These are phyloP conservation scores for Bombylius major DNA, from an alignment of 2,888 invertebrate genomes.

Conservation along the genomic window DNA sequence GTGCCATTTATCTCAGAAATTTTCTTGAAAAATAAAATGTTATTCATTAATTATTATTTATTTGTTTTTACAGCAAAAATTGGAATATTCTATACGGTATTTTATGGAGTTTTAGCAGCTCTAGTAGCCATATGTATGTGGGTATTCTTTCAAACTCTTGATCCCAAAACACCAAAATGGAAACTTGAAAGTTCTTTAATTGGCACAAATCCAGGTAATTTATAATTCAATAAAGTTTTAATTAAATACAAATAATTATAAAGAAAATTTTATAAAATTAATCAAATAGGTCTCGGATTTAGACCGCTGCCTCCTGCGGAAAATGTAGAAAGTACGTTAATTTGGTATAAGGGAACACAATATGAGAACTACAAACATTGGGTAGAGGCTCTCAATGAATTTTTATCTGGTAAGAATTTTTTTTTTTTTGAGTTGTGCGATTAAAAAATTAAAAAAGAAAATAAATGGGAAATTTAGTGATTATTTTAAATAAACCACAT, in stretches of 20 bases:
- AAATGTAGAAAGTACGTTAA: slow-evolving; percentile 87
- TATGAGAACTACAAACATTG: slow-evolving; percentile 64
- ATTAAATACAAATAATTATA: background rate
- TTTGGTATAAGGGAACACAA: slow-evolving; percentile 83
- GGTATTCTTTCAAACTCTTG: slow-evolving; percentile 83
- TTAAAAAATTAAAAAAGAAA: too few species aligned
- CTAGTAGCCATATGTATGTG: slow-evolving; percentile 90
- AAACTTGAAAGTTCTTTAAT: slow-evolving; percentile 74
- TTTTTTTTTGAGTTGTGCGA: too few species aligned
- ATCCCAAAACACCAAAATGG: slow-evolving; percentile 83
- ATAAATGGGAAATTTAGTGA: too few species aligned
- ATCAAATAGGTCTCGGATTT: slow-evolving; percentile 62
- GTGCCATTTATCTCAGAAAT: too few species aligned
- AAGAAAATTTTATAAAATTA: background rate
- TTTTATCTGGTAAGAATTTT: slow-evolving; percentile 62
- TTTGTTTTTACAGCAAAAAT: slow-evolving; percentile 65
- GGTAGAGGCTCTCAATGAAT: slow-evolving; percentile 60
- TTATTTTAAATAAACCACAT: too few species aligned
- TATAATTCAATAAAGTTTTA: background rate
- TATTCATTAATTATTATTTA: too few species aligned
- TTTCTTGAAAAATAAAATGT: too few species aligned
- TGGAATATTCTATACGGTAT: slow-evolving; percentile 85
- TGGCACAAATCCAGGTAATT: slow-evolving; percentile 75
- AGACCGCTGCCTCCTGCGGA: slow-evolving; percentile 76
- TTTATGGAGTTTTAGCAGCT: slow-evolving; percentile 83